phyloP scores from a whole-genome alignment of 1,140 invertebrate species.

The Pissodes strobi region DNA sequence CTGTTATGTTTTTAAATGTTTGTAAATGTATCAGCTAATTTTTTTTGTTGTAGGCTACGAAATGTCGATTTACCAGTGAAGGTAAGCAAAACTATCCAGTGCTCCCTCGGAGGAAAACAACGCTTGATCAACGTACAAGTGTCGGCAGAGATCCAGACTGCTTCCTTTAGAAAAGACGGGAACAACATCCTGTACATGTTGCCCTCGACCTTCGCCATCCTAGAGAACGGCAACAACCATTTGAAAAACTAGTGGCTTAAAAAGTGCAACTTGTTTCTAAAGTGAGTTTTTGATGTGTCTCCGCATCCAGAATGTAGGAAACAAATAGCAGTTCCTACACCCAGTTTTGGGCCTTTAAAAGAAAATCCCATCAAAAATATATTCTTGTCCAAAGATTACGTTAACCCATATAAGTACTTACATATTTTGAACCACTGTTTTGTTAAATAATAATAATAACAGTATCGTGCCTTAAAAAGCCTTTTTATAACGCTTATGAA shows the following conservation, averaged over 20 bases:
- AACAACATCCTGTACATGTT: constrained; percentile 61
- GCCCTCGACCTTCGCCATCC: constrained; percentile 57
- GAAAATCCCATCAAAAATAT: background rate
- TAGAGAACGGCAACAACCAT: constrained; percentile 51
- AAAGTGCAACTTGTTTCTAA: background rate
- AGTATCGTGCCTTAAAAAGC: background rate
- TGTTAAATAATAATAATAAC: background rate
- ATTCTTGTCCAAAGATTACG: background rate
- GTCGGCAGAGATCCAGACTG: constrained; percentile 60
- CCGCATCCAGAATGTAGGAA: background rate
- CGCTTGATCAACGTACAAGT: constrained; percentile 67
- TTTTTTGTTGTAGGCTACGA: constrained; percentile 59
- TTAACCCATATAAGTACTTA: background rate
- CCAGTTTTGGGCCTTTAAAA: background rate
- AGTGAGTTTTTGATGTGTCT: background rate
- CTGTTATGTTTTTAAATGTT: too few species aligned
- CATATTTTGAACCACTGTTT: too few species aligned
- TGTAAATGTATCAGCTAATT: too few species aligned
- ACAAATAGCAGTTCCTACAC: background rate
- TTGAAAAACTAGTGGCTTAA: constrained; percentile 41
- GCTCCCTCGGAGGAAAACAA: constrained; percentile 75
- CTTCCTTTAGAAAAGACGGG: constrained; percentile 67
- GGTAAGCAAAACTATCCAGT: constrained; percentile 66
- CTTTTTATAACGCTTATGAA: background rate
- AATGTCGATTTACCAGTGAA: constrained; percentile 68